Conservation (phyloP, 2,888 invertebrate genomes). For the Epirrita christyi region DNA sequence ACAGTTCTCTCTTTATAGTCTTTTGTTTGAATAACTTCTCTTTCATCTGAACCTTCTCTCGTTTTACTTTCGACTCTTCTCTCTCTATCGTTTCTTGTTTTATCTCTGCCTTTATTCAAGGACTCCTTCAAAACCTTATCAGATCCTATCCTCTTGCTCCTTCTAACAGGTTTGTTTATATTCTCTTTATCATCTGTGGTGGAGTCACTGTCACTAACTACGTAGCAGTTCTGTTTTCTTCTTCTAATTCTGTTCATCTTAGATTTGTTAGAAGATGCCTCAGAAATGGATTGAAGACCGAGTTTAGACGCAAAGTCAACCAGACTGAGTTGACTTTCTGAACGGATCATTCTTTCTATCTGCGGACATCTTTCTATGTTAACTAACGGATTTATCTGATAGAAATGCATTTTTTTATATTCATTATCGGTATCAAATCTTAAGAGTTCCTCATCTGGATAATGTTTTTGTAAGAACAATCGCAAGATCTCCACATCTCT, state of each 20-base stretch:
- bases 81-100: neutral
- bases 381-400: constrained; percentile 62
- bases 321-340: constrained; percentile 25
- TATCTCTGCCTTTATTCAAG: neutral
- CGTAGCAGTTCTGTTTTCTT: neutral
- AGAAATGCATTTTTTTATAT: constrained; percentile 42
- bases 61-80: neutral
- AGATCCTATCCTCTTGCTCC: neutral
- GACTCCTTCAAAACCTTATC: constrained; percentile 1
- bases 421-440: constrained; percentile 22
- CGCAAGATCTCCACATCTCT: constrained; percentile 24
- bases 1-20: too few relatives aligned
- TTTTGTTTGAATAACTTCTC: too few relatives aligned
- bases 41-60: too few relatives aligned
- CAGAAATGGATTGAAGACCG: constrained; percentile 46
- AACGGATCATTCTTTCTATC: constrained; percentile 39
- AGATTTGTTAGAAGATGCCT: constrained; percentile 13
- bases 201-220: neutral
- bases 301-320: constrained; percentile 50
- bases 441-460: constrained; percentile 10
- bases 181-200: constrained; percentile 3
- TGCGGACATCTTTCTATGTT: constrained; percentile 43
- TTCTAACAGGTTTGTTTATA: neutral
- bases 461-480: constrained; percentile 11
- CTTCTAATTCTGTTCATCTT: constrained; percentile 18